These are phyloP conservation scores for Colletes gigas DNA, from an alignment of 1,140 invertebrate species.

Conservation along the genomic window DNA sequence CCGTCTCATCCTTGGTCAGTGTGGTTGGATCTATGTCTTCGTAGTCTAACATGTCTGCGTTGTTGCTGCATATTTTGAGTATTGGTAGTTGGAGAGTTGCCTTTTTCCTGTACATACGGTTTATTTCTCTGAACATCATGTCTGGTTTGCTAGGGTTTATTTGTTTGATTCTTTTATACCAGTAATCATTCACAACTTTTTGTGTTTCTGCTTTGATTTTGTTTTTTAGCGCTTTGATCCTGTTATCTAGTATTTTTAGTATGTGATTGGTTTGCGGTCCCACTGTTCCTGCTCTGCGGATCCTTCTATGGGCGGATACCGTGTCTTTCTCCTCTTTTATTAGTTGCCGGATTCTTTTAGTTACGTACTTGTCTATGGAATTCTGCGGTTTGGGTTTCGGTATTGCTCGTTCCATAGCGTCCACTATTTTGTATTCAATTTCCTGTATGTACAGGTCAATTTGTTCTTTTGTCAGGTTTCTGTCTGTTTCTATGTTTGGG, in stretches of 20 bases:
- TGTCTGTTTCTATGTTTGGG: too few species aligned
- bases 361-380: not conserved
- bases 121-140: conserved; percentile 1
- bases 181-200: not conserved
- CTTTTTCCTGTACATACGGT: not conserved
- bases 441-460: too few species aligned
- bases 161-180: not conserved
- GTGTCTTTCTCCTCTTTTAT: not conserved
- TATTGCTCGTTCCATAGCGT: too few species aligned
- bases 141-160: not conserved
- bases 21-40: not conserved
- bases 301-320: not conserved
- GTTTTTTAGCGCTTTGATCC: not conserved
- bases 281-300: not conserved
- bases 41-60: not conserved
- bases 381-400: not conserved
- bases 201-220: not conserved
- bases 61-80: not conserved
- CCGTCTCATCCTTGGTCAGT: not conserved
- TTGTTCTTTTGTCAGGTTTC: too few species aligned
- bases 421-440: too few species aligned
- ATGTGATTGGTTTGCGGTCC: not conserved
- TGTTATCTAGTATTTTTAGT: not conserved
- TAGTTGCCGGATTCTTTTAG: not conserved
- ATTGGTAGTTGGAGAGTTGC: not conserved